Conservation (phyloP, 2,797 vertebrate genomes). For the Pangasius mekongensis region DNA sequence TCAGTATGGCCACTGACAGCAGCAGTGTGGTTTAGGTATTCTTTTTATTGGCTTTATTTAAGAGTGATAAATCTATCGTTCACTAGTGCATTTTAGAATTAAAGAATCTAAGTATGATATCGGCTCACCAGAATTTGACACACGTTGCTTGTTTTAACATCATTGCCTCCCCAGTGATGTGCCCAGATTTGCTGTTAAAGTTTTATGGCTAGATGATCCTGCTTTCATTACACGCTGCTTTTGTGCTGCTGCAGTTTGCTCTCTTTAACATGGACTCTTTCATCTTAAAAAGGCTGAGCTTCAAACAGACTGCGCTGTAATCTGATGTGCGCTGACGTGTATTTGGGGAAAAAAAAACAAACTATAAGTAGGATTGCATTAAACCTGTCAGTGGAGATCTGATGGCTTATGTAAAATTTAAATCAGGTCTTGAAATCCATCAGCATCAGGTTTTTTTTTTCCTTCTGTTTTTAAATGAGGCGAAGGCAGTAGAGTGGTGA, state of each 20-base stretch:
- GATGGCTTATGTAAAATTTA: constrained; percentile 38
- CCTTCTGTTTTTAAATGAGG: not conserved
- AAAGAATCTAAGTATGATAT: not conserved
- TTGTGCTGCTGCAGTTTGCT: constrained; percentile 8
- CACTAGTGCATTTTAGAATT: not conserved
- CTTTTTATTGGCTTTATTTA: not conserved
- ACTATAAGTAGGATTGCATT: constrained; percentile 19
- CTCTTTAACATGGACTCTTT: constrained; percentile 20
- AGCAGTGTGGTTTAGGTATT: not conserved
- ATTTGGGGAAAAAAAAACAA: not conserved
- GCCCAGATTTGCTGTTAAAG: not conserved
- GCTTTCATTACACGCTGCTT: constrained; percentile 18
- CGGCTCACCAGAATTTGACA: not conserved
- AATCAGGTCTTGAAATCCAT: constrained; percentile 13
- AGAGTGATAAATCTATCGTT: not conserved
- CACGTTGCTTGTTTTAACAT: not conserved
- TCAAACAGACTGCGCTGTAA: constrained; percentile 22
- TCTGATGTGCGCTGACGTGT: constrained; percentile 26
- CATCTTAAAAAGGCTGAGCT: constrained; percentile 26
- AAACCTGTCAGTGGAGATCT: constrained; percentile 33
- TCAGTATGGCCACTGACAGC: not conserved
- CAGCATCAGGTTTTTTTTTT: not conserved
- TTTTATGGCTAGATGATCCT: constrained; percentile 19
- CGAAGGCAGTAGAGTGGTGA: not conserved
- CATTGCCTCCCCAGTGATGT: not conserved